Conservation (phyloP, 2,113 vertebrate genomes). For the Pygoscelis antarcticus region DNA sequence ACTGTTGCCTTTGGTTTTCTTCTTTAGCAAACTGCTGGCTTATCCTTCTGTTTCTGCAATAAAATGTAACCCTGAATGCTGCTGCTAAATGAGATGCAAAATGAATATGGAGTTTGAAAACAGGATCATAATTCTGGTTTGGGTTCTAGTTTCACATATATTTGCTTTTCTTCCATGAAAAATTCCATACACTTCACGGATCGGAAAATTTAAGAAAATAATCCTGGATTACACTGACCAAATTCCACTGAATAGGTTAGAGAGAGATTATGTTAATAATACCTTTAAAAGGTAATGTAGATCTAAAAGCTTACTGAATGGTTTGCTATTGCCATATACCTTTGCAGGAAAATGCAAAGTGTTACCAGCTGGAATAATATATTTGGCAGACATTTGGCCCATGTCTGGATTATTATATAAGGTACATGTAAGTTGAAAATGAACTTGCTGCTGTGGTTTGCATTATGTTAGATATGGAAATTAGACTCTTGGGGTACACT, state of each 20-base stretch:
- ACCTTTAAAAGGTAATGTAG: not conserved
- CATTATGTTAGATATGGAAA: not conserved
- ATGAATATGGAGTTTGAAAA: not conserved
- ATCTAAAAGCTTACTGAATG: not conserved
- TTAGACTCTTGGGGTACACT: not conserved
- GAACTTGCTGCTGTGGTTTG: not conserved
- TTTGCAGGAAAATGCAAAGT: not conserved
- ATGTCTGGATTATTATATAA: not conserved
- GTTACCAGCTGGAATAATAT: not conserved
- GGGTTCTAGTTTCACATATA: not conserved
- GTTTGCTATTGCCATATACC: not conserved
- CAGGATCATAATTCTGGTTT: not conserved
- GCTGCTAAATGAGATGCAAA: not conserved
- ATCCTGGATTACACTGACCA: not conserved
- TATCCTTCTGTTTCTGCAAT: not conserved
- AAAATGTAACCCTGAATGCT: not conserved
- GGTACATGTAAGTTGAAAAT: not conserved
- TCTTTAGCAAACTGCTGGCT: not conserved
- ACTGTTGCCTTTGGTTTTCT: not conserved
- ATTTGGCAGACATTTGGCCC: not conserved
- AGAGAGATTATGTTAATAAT: not conserved
- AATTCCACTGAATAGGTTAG: not conserved
- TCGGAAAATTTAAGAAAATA: not conserved
- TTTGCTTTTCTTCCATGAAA: not conserved
- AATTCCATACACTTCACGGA: not conserved